Percentiles rank a stretch among this genome's conserved stretches.
These are phyloP conservation scores for Bombus impatiens DNA, from an alignment of 1,140 invertebrate genomes.

Conservation along the genomic window DNA sequence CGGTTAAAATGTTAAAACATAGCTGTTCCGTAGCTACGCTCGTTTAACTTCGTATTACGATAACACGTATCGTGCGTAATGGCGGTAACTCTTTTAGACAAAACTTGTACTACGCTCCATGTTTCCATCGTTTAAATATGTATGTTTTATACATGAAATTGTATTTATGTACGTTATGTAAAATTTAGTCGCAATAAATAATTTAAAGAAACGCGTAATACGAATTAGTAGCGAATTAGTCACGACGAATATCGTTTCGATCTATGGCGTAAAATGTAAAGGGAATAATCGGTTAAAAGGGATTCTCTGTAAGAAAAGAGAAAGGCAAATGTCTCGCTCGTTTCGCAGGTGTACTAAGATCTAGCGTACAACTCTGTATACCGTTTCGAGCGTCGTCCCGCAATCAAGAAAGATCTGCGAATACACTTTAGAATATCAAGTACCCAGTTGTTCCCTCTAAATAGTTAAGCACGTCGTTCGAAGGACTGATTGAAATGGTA, in stretches of 20 bases:
- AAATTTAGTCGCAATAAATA: conserved; percentile 31
- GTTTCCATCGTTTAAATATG: background rate
- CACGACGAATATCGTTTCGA: background rate
- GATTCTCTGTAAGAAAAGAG: background rate
- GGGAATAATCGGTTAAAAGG: background rate
- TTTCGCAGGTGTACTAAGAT: background rate
- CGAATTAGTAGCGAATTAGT: background rate
- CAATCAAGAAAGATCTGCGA: background rate
- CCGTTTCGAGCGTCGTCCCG: background rate
- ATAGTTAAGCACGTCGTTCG: background rate
- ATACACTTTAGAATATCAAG: background rate
- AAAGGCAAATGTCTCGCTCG: background rate
- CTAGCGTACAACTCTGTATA: background rate
- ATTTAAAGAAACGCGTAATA: background rate
- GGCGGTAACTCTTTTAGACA: background rate
- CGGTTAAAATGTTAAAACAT: background rate
- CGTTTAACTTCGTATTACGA: background rate
- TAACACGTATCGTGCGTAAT: background rate
- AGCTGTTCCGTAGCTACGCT: background rate
- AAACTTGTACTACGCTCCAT: background rate
- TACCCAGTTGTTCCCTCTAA: no score
- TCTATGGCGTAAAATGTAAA: no score
- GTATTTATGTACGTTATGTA: conserved; percentile 32
- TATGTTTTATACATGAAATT: background rate
- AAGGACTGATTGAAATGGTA: background rate